Evolutionary conservation across 2,113 vertebrate genomes (phyloP), one percentile per base, ranked within the genome.

Genomic region (Seriola rivoliana): DNA sequence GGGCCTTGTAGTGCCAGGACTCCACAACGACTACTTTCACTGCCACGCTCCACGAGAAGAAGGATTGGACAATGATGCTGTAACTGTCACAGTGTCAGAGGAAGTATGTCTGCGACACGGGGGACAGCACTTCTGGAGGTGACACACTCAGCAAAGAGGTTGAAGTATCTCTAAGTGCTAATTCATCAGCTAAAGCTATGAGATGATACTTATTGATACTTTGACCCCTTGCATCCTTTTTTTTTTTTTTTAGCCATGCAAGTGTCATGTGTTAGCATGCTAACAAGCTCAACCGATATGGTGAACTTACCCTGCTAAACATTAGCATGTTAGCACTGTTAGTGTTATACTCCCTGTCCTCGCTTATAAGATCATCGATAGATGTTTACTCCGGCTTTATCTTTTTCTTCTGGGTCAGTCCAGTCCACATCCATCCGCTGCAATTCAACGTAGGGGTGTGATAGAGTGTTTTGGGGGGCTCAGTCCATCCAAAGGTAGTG

Each of bases 11-110:
- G 78, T 77, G 66, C 84, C 78, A 70, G 76, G 65, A 78, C 80
- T 88, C 78, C 77, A 50, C 71, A 80, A 86, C 87, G 85, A 92
- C 92, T 87, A 65, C 78, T 88, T 81, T 77, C 54, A 36, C 67
- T 40, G 84, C 60, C 78, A 88, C 71, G 85, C 90, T 90, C 82
- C 73, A 58, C 21, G 0, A 81, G 63, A 92, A 81, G 85, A 92
- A 72, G 77, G 75, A 93, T 92, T 90, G 87, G 77, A 71, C 82
- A 42, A 80, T 72, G 84, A 89, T 62, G 82, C 82, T 29, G 32
- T 91, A 71, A 89, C 84, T 90, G 89, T 88, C 85, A 82, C 36
- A 38, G 75, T 54, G 70, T 81, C 77, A 76, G 75, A 74, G 66
- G 75, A 90, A 75, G 84, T 85, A 90, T 85, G 87, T 79, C 68